Evolutionary conservation across 2,113 vertebrate genomes (phyloP).

Genomic region (Pteronura brasiliensis): DNA sequence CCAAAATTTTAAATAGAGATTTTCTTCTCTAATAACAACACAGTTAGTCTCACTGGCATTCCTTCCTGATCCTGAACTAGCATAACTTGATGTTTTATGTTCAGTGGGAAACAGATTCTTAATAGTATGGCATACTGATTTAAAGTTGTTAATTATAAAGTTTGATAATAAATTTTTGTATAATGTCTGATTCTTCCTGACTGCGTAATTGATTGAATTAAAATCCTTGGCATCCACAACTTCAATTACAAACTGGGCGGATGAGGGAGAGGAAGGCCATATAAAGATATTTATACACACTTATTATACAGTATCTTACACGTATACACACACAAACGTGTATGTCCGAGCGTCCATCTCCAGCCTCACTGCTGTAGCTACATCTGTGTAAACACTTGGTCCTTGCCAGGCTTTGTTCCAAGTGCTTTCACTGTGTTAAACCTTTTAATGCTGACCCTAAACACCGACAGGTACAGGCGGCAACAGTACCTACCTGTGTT

Average conservation of each 20-base stretch:
- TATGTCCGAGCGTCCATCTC: not conserved
- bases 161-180: conserved; percentile 18
- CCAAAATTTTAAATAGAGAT: not conserved
- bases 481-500: not conserved
- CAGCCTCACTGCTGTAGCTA: not conserved
- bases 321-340: too few species aligned
- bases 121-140: not conserved
- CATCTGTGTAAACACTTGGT: not conserved
- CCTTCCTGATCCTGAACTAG: not conserved
- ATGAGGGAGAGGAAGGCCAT: not conserved
- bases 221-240: conserved; percentile 5
- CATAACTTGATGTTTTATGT: not conserved
- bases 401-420: not conserved
- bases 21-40: not conserved
- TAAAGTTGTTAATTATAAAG: conserved; percentile 12
- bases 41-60: not conserved
- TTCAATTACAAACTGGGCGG: not conserved
- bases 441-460: not conserved
- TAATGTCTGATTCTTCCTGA: not conserved
- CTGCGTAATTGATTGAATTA: not conserved
- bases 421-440: not conserved
- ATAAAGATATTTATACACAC: not conserved
- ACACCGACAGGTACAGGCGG: not conserved
- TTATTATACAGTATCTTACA: not conserved
- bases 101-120: not conserved